Base-by-base conservation (phyloP, 2,113 vertebrate genomes). In the Salvelinus sp. region DNA sequence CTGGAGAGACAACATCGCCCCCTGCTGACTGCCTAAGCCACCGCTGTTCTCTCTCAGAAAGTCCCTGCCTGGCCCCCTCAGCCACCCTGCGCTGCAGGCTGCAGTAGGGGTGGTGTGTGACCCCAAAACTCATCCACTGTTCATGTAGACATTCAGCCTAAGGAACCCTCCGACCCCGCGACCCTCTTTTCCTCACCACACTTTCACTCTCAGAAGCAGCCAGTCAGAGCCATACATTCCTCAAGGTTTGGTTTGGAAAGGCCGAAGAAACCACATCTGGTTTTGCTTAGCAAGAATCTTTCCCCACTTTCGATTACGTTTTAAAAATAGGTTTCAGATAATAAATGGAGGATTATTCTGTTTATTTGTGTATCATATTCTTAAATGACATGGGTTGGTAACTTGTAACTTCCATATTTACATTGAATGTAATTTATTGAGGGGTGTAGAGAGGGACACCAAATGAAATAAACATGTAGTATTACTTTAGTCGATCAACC, bases 321-420 rank as follows among this genome's bases (percentile, higher is more conserved):
- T 89, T 88, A 81, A 89, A 86, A 88, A 85, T 72, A 80, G 63
- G 73, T 83, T 86, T 81, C 50, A 30, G 74, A 74, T 87, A 86
- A 91, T 91, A 90, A 89, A 86, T 86, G 82, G 71, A 80, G 77
- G 83, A 78, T 81, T 85, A 72, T 70, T 70, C 58, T 85, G 80
- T 84, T 88, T 86, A 86, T 90, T 89, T 91, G 85, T 88, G 79
- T 74, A 47, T 73, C 79, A 65, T 54, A 76, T 58, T 50, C 83
- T 73, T 76, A 83, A 90, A 87, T 88, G 81, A 91, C 75, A 85
- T 72, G 74, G 78, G 48, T 78, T 80, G 50, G 78, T 87, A 90
- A 91, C 86, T 88, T 83, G 81, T 88, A 78, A 77, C 85, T 86
- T 92, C 85, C 86, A 87, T 89, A 83, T 88, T 88, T 87, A 74